A percentile compares a stretch with the other conserved stretches of the same genome.
Evolutionary conservation across 2,797 vertebrate genomes (phyloP).

Genomic region (Sphaeramia orbicularis): DNA sequence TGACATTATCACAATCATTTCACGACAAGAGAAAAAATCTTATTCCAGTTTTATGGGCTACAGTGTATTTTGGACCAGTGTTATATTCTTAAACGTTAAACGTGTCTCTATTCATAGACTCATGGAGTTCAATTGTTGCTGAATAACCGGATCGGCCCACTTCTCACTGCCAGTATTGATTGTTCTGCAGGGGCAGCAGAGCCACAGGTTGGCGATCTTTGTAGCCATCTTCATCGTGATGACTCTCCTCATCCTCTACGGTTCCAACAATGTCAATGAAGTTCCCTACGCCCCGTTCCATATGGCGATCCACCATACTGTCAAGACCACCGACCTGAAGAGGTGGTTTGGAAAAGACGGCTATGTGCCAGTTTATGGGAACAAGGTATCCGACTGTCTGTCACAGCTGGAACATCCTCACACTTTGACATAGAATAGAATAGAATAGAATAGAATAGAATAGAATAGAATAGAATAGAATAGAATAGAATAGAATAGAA

Average conservation of each 20-base stretch:
- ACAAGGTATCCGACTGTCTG: constrained; percentile 85
- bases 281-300: constrained; percentile 76
- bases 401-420: background rate
- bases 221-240: constrained; percentile 90
- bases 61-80: no score
- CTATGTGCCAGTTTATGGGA: constrained; percentile 89
- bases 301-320: constrained; percentile 50
- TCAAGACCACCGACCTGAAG: constrained; percentile 86
- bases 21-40: no score
- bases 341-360: constrained; percentile 89
- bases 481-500: no score
- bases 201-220: constrained; percentile 91
- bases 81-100: no score
- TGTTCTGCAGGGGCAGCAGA: constrained; percentile 75
- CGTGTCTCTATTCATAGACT: no score
- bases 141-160: no score
- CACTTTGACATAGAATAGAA: background rate
- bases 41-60: no score
- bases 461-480: no score
- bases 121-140: background rate
- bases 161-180: background rate
- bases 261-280: constrained; percentile 89
- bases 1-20: no score
- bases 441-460: no score
- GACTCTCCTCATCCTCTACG: constrained; percentile 95